Evolutionary conservation across 2,888 invertebrate genomes (phyloP).

Genomic region (Crematogaster levior): DNA sequence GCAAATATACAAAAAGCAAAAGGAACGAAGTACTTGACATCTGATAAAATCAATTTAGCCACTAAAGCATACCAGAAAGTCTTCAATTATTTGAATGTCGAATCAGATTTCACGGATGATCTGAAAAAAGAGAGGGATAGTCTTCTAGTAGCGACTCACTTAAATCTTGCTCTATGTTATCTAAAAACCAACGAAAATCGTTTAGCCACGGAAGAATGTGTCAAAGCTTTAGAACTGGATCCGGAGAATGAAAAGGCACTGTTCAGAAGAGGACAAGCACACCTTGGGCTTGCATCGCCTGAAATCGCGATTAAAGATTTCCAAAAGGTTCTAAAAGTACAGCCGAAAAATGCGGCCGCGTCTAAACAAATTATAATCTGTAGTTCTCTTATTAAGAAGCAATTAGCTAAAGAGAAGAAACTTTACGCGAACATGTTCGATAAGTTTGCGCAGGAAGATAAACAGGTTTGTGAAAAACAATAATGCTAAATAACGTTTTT

Average conservation of each 20-base stretch:
- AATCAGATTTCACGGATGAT: slow-evolving; percentile 66
- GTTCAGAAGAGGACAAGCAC: slow-evolving; percentile 95
- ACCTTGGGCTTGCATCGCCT: slow-evolving; percentile 91
- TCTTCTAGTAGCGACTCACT: slow-evolving; percentile 90
- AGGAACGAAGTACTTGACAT: slow-evolving; percentile 96
- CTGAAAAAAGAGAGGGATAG: slow-evolving; percentile 86
- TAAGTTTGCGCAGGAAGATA: slow-evolving; percentile 94
- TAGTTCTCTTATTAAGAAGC: slow-evolving; percentile 91
- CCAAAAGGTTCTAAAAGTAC: slow-evolving; percentile 90
- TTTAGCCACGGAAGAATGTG: slow-evolving; percentile 91
- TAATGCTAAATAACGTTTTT: slow-evolving; percentile 42
- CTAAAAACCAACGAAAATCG: slow-evolving; percentile 91
- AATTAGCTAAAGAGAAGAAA: slow-evolving; percentile 93
- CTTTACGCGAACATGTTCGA: slow-evolving; percentile 98
- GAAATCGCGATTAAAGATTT: slow-evolving; percentile 93
- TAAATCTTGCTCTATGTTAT: slow-evolving; percentile 94
- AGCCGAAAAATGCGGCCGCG: slow-evolving; percentile 96
- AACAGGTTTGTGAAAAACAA: slow-evolving; percentile 86
- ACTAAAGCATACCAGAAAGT: slow-evolving; percentile 95
- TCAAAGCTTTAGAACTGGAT: slow-evolving; percentile 92
- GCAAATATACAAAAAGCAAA: slow-evolving; percentile 94
- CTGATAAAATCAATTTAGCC: slow-evolving; percentile 91
- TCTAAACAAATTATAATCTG: slow-evolving; percentile 91
- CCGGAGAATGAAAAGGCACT: slow-evolving; percentile 94
- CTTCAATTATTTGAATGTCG: slow-evolving; percentile 87